Evolutionary conservation across 2,113 vertebrate genomes (phyloP).

Genomic region (Arizona elegans): DNA sequence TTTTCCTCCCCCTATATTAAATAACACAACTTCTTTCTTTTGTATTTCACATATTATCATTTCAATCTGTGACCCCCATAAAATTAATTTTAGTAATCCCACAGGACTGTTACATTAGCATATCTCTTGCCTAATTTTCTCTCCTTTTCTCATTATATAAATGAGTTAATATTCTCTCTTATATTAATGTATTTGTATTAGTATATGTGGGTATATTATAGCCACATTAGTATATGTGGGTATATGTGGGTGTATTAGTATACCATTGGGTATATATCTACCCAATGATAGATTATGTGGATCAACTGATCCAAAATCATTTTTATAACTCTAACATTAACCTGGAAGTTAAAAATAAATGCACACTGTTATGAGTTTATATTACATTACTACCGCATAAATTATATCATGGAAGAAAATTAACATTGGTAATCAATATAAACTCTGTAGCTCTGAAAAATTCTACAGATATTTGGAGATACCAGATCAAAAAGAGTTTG

Average conservation of each 20-base stretch:
- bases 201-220: background rate
- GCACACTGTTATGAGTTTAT: slow-evolving; percentile 15
- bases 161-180: background rate
- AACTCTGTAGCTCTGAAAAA: slow-evolving; percentile 39
- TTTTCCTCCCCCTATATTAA: background rate
- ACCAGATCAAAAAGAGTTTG: slow-evolving; percentile 43
- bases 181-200: background rate
- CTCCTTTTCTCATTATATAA: slow-evolving; percentile 12
- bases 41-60: slow-evolving; percentile 9
- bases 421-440: slow-evolving; percentile 55
- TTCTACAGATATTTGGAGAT: slow-evolving; percentile 21
- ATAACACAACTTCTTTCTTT: background rate
- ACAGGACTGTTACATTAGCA: background rate
- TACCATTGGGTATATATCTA: too few species aligned
- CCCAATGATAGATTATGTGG: background rate
- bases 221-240: too few species aligned
- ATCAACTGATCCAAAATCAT: background rate
- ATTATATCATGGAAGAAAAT: slow-evolving; percentile 38
- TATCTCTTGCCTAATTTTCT: background rate
- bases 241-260: too few species aligned
- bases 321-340: background rate
- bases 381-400: background rate
- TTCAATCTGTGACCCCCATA: background rate
- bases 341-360: background rate
- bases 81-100: slow-evolving; percentile 20